Base-by-base conservation (phyloP, 2,888 invertebrate species). In the Deilephila elpenor region DNA sequence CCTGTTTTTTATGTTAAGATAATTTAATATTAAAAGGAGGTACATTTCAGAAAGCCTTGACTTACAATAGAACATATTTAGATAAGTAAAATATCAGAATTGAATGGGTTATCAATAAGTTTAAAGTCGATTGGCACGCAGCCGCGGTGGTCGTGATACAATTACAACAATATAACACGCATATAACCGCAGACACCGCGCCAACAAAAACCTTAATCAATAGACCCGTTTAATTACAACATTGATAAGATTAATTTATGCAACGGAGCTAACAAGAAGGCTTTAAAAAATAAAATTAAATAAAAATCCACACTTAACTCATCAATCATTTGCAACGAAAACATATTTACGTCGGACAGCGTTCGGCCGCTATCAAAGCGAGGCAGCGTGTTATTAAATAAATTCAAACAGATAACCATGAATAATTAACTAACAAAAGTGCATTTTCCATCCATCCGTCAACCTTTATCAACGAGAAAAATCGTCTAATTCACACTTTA, bases 401-500 rank as follows among this genome's bases (percentile, higher is more conserved):
- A 90, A 85, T 88, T 89, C 82, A 88, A 89, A 91, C 90, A 86
- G 89, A 92, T 90, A 91, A 91, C 91, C 93, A 85, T 93, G 91
- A 83, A 91, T 93, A 93, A 93, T 93, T 91, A 91, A 85, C 82
- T 81, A 79, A 91, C 91, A 92, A 91, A 91, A 88, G 86, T 78
- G 84, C 87, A 86, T 90, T 90, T 88, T 88, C 86, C 88, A 88
- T 88, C 86, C 88, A 87, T 91, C 91, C 87, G 90, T 93, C 93
- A 91, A 92, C 90, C 91, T 92, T 91, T 93, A 93, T 94, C 93
- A 91, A 80, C 83, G 86, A 91, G 91, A 92, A 92, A 93, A 91
- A 93, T 93, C 93, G 87, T 89, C 92, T 92, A 91, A 93, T 93
- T 93, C 90, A 93, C 93, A 93, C 93, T 88, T 92, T 56, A 71